phyloP scores from a whole-genome alignment of 1,140 invertebrate genomes.

The Condylostylus longicornis region DNA sequence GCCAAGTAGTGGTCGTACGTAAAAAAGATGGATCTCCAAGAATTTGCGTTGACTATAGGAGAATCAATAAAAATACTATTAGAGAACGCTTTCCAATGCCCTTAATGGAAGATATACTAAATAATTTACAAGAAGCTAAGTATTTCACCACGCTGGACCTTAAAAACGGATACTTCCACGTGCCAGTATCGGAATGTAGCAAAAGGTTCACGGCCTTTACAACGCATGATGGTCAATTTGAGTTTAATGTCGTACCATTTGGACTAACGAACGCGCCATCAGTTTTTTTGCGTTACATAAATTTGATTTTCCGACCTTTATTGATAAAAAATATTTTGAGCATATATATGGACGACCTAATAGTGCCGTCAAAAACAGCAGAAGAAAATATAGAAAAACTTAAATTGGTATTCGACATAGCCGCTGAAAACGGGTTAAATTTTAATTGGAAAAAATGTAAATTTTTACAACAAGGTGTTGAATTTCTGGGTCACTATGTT shows the following conservation, averaged over 20 bases:
- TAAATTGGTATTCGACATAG: not conserved
- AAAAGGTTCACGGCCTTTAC: conserved; percentile 5
- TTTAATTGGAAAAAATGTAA: conserved; percentile 16
- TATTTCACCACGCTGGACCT: conserved; percentile 34
- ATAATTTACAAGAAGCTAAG: conserved; percentile 9
- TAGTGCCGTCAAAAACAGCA: conserved; percentile 10
- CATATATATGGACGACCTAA: conserved; percentile 9
- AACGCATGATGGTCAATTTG: conserved; percentile 4
- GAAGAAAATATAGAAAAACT: conserved; percentile 6
- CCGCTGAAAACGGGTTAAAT: not conserved
- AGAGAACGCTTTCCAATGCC: conserved; percentile 26
- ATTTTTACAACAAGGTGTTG: conserved; percentile 10
- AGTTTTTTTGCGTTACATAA: conserved; percentile 20
- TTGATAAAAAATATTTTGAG: conserved; percentile 1
- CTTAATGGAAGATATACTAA: conserved; percentile 20
- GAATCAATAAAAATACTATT: conserved; percentile 23
- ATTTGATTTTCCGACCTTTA: conserved; percentile 4
- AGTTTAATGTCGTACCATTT: conserved; percentile 34
- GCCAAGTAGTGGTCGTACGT: conserved; percentile 21
- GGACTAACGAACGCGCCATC: conserved; percentile 17
- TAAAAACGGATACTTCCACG: conserved; percentile 28
- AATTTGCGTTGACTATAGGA: conserved; percentile 28
- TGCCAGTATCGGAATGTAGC: conserved; percentile 13
- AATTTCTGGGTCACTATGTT: conserved; percentile 13
- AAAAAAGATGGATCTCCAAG: conserved; percentile 22